Evolutionary conservation across 2,797 vertebrate species (phyloP), one percentile per base, ranked within the genome.

Genomic region (Gallinago solitaria): DNA sequence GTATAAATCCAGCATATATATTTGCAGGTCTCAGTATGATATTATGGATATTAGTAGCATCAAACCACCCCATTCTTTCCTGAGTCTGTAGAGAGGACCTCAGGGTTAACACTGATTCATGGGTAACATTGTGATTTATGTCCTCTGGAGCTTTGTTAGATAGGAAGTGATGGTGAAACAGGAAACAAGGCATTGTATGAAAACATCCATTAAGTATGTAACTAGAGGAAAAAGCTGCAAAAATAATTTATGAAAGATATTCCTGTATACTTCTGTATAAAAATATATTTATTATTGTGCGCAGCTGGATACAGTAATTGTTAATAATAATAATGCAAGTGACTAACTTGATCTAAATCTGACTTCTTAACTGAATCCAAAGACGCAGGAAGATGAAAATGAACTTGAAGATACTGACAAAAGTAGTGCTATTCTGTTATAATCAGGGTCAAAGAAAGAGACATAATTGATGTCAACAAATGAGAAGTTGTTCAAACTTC

Each of bases 101-200:
- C 53, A 70, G 15, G 30, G 24, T 35, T 89, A 75, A 59, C 82
- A 83, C 59, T 67, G 93, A 78, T 95, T 71, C 86, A 51, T 12
- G 24, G 69, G 12, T 23, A 90, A 64, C 57, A 18, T 85, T 70
- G 90, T 95, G 81, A 84, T 92, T 96, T 89, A 70, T 96, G 84
- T 94, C 43, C 90, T 92, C 61, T 61, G 85, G 75, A 70, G 56
- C 70, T 93, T 73, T 96, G 64, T 84, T 79, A 76, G 63, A 84
- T 63, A 25, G 71, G 96, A 97, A 98, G 48, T 63, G 80, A 74
- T 94, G 89, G 65, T 92, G 94, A 86, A 95, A 94, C 77, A 95
- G 97, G 96, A 97, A 97, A 86, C 35, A 21, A 77, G 91, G 76
- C 91, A 82, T 97, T 96, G 95, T 96, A 95, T 90, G 82, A 96